phyloP scores from a whole-genome alignment of 2,113 vertebrate genomes.

The Alaudala cheleensis region DNA sequence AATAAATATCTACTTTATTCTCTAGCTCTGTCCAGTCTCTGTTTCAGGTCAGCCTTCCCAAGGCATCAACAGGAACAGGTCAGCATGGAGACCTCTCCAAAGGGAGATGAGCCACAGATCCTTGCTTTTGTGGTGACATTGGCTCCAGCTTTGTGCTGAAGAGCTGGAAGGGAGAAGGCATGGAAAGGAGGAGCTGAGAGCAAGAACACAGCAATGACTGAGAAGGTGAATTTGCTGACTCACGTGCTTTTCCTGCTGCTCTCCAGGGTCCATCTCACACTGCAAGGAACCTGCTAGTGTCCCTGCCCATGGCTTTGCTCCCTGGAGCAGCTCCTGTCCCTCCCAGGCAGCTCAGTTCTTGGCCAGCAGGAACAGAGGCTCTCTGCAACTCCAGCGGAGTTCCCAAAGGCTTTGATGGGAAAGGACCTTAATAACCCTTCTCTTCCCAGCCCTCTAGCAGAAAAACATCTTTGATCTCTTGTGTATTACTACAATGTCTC shows the following conservation, averaged over 20 bases:
- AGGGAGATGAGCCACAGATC: neutral
- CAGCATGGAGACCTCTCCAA: neutral
- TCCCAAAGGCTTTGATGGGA: slow-evolving; percentile 31
- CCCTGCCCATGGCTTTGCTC: neutral
- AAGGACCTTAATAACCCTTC: slow-evolving; percentile 13
- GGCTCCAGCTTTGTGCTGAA: neutral
- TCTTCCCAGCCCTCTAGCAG: neutral
- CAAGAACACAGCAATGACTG: neutral
- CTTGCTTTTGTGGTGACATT: neutral
- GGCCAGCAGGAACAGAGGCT: neutral
- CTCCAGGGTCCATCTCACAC: neutral
- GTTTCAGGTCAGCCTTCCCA: no score
- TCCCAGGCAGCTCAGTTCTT: neutral
- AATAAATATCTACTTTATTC: no score
- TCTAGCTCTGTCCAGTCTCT: no score
- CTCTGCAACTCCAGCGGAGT: neutral
- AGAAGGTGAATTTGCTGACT: neutral
- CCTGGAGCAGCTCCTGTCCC: neutral
- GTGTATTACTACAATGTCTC: neutral
- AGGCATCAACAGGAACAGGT: neutral
- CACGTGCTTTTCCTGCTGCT: neutral
- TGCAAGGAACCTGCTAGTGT: neutral
- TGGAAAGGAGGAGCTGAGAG: neutral
- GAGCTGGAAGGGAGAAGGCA: neutral
- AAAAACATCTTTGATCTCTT: neutral